Conservation (phyloP, 2,113 vertebrate species). For the Phylloscopus trochilus region DNA sequence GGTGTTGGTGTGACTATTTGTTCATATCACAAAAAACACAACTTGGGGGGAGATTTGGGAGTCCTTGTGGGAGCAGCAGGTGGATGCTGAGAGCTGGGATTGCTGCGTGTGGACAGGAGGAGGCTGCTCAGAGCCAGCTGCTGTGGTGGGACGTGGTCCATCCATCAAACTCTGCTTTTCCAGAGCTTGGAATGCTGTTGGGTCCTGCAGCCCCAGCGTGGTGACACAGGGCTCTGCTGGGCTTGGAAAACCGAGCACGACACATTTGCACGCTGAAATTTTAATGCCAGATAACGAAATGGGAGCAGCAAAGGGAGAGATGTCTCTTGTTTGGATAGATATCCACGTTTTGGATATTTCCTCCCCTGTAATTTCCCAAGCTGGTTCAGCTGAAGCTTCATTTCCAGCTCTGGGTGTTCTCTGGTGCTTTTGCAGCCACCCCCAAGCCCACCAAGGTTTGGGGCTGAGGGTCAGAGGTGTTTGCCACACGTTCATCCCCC, state of each 20-base stretch:
- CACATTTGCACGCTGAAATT: fast-evolving
- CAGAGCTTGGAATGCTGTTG: background rate
- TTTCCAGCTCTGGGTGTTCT: background rate
- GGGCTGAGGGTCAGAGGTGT: background rate
- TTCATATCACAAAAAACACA: background rate
- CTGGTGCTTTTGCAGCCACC: background rate
- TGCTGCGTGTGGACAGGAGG: background rate
- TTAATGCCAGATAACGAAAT: background rate
- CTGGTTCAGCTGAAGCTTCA: background rate
- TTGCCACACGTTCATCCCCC: fast-evolving
- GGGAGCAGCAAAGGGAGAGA: background rate
- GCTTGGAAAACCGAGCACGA: background rate
- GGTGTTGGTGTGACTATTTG: background rate
- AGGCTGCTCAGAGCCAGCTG: background rate
- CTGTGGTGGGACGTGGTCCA: background rate
- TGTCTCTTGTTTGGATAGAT: too few relatives aligned
- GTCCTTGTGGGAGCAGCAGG: background rate
- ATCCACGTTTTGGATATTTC: background rate
- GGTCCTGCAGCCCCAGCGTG: background rate
- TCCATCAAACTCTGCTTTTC: background rate
- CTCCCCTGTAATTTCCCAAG: background rate
- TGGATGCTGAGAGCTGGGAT: background rate
- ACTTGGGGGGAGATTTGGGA: background rate
- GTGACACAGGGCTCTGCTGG: background rate
- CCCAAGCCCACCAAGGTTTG: background rate